phyloP scores from a whole-genome alignment of 2,888 invertebrate genomes.

The Seira ritae region DNA sequence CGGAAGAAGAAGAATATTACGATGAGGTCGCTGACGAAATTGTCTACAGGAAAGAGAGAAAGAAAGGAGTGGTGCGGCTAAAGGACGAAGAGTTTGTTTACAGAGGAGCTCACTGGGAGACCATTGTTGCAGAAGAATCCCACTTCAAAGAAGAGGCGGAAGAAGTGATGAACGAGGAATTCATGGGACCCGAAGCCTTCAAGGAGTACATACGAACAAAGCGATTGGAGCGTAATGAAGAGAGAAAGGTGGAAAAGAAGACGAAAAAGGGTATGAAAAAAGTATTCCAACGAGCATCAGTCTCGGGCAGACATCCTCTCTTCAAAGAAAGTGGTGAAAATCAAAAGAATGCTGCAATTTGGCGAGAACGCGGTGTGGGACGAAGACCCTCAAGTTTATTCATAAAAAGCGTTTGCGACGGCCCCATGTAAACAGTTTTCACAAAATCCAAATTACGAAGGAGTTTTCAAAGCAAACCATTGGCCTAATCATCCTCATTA shows the following conservation, averaged over 20 bases:
- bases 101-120: constrained; percentile 59
- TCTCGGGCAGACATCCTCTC: constrained; percentile 46
- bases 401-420: constrained; percentile 45
- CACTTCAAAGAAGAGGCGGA: constrained; percentile 45
- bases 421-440: constrained; percentile 55
- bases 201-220: constrained; percentile 32
- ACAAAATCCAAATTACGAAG: neutral
- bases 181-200: constrained; percentile 28
- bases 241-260: constrained; percentile 29
- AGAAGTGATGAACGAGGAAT: constrained; percentile 44
- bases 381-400: constrained; percentile 45
- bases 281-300: constrained; percentile 12
- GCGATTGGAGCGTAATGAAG: constrained; percentile 23
- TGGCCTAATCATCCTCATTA: too few relatives aligned
- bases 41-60: constrained; percentile 16
- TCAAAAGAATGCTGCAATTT: constrained; percentile 40
- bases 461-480: too few relatives aligned
- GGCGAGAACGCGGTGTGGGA: constrained; percentile 57
- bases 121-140: constrained; percentile 52
- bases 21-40: constrained; percentile 41
- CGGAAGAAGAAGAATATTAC: constrained; percentile 55
- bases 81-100: constrained; percentile 60
- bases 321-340: constrained; percentile 38
- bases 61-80: constrained; percentile 31
- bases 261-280: constrained; percentile 22